Percentiles rank a stretch among this genome's conserved stretches.
These are phyloP conservation scores for Dioctria linearis DNA, from an alignment of 2,888 invertebrate species.

Conservation along the genomic window DNA sequence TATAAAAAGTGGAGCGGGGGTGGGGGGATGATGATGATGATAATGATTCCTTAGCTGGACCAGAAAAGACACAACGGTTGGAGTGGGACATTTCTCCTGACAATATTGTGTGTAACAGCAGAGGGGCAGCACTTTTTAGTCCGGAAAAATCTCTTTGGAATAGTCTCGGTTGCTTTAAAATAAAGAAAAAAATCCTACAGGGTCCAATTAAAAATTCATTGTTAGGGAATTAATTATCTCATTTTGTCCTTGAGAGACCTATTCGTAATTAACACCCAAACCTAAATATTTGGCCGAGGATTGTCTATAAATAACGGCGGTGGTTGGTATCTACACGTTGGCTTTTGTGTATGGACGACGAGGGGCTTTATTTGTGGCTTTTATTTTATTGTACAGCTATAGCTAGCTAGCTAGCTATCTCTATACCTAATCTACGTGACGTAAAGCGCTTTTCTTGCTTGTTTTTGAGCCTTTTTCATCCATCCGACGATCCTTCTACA, in stretches of 20 bases:
- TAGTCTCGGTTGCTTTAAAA: background rate
- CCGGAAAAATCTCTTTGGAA: background rate
- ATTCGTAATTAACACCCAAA: slow-evolving; percentile 6
- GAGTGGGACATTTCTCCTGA: background rate
- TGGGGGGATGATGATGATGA: background rate
- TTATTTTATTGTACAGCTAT: background rate
- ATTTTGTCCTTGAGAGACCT: slow-evolving; percentile 13
- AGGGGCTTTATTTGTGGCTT: background rate
- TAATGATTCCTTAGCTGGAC: background rate
- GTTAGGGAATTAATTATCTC: slow-evolving; percentile 14
- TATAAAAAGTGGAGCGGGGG: background rate
- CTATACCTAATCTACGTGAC: background rate
- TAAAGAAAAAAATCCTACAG: background rate
- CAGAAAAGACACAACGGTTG: background rate
- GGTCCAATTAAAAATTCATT: slow-evolving; percentile 16
- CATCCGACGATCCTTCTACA: background rate
- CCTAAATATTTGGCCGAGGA: background rate
- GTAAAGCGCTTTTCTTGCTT: slow-evolving; percentile 13
- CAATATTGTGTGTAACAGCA: background rate
- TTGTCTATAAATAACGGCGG: background rate
- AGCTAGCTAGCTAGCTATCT: no score
- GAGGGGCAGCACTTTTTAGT: background rate
- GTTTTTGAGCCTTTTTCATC: background rate
- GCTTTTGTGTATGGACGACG: background rate
- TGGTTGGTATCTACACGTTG: background rate